Base-by-base conservation (phyloP, 2,113 vertebrate species). In the Struthio camelus region DNA sequence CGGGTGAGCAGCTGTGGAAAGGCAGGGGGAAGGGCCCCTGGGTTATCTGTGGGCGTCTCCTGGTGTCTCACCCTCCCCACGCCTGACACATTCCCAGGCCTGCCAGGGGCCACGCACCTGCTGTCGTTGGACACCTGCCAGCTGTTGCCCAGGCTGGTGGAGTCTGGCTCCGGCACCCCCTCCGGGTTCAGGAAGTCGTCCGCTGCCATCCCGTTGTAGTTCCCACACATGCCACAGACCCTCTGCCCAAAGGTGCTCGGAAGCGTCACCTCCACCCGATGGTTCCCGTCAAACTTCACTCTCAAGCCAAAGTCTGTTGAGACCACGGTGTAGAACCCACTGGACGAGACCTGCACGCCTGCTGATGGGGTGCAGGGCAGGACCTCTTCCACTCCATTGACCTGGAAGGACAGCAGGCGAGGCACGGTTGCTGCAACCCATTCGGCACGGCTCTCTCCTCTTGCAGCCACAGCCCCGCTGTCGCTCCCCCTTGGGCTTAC, bases 141-240 rank as follows among this genome's bases (percentile, higher is more conserved):
- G 80, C 97, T 98, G 96, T 98, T 97, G 59, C 97, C 97, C 85
- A 98, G 94, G 88, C 95, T 97, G 87, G 91, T 93, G 32, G 97
- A 97, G 53, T 97, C 87, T 30, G 96, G 80, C 75, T 97, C 97
- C 86, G 91, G 50, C 58, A 40, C 6, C 27, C 97, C 96, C n/a
- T 96, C 96, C 0, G 97, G 97, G 85, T 97, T 98, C 87, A 95
- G 71, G 94, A 97, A 97, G 94, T 98, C 97, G 28, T 98, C 97
- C 17, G 42, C 44, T 91, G 93, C 50, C 17, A 95, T 88, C 11
- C 96, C 97, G 5, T 98, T 98, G 89, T 96, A 98, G 84, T 97
- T 97, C 13, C 97, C 97, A 80, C 97, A 98, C 90, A 98, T 96
- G 69, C 97, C 97, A 67, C 97, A 98, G 27, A 98, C 96, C 78